These are phyloP conservation scores for Hystrix brachyura DNA, from an alignment of 2,113 vertebrate genomes.

Conservation along the genomic window DNA sequence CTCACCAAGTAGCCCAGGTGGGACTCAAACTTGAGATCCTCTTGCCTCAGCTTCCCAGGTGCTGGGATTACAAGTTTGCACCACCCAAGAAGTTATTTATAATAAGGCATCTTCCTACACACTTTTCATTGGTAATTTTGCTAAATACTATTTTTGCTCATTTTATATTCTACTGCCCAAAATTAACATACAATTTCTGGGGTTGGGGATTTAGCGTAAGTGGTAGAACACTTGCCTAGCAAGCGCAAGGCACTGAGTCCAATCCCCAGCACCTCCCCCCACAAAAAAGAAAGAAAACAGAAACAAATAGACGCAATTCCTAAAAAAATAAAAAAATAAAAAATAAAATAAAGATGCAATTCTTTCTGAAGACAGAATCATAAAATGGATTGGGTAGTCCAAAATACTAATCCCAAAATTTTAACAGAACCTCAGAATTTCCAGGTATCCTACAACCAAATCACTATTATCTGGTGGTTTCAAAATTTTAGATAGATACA, in stretches of 20 bases:
- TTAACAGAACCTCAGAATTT: not conserved
- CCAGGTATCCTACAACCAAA: not conserved
- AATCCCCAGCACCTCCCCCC: too few relatives aligned
- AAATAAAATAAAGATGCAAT: not conserved
- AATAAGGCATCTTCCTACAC: not conserved
- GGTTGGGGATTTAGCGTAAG: too few relatives aligned
- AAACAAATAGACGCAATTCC: not conserved
- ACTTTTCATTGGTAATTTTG: not conserved
- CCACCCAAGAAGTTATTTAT: not conserved
- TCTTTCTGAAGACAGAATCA: not conserved
- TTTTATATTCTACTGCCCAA: not conserved
- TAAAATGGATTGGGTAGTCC: not conserved
- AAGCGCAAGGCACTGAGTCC: too few relatives aligned
- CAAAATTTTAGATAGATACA: not conserved
- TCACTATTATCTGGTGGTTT: not conserved
- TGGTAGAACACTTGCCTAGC: too few relatives aligned
- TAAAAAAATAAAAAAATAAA: too few relatives aligned
- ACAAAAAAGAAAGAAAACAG: too few relatives aligned
- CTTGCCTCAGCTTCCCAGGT: not conserved
- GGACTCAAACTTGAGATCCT: not conserved
- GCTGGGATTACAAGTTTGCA: not conserved
- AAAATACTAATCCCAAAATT: not conserved
- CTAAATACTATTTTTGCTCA: not conserved
- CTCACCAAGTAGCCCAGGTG: not conserved
- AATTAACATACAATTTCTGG: not conserved